These are phyloP conservation scores for Girardia tigrina DNA, from an alignment of 2,888 invertebrate species.

Conservation along the genomic window DNA sequence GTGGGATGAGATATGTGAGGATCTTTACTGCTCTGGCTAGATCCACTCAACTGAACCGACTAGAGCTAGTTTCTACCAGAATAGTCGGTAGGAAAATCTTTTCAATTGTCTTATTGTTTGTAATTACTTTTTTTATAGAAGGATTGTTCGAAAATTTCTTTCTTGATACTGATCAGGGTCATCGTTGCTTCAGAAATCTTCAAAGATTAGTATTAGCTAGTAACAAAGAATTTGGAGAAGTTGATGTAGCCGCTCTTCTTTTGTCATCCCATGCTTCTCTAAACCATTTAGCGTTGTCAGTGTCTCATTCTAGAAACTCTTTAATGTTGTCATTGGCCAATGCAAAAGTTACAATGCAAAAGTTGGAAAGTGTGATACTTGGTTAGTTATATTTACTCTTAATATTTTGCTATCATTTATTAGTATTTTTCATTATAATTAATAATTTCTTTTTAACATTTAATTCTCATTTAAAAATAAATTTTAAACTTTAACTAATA, in stretches of 20 bases:
- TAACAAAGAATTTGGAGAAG: constrained; percentile 41
- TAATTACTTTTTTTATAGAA: constrained; percentile 38
- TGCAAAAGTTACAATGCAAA: constrained; percentile 42
- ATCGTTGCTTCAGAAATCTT: constrained; percentile 42
- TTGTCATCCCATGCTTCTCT: constrained; percentile 39
- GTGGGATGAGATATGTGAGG: constrained; percentile 42
- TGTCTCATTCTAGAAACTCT: constrained; percentile 41
- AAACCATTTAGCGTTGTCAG: constrained; percentile 37
- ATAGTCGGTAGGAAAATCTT: constrained; percentile 43
- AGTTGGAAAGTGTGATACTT: constrained; percentile 41
- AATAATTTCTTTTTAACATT: too few species aligned
- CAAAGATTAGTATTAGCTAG: constrained; percentile 41
- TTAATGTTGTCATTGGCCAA: constrained; percentile 42
- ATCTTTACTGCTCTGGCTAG: constrained; percentile 41
- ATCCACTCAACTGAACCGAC: constrained; percentile 40
- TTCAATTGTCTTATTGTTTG: too few species aligned
- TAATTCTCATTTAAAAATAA: too few species aligned
- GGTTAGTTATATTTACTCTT: constrained; percentile 39
- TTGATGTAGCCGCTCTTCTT: constrained; percentile 42
- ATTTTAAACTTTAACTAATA: too few species aligned
- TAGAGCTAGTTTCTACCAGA: constrained; percentile 44
- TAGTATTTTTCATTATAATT: too few species aligned
- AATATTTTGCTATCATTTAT: too few species aligned
- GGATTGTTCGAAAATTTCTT: constrained; percentile 44
- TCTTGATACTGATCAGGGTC: constrained; percentile 41